phyloP scores from a whole-genome alignment of 2,797 vertebrate species.

The Neosalanx taihuensis region DNA sequence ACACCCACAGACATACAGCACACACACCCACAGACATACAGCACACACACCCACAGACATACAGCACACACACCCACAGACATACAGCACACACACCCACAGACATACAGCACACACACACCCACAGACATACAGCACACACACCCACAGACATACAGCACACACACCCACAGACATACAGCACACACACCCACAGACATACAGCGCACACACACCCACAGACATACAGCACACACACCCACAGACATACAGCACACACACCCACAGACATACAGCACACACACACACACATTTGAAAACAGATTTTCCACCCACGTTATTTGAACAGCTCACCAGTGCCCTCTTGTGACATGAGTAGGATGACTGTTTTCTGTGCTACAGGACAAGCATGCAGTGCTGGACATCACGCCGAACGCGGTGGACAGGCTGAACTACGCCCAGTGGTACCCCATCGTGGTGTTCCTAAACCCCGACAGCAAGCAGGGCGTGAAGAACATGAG shows the following conservation, averaged over 20 bases:
- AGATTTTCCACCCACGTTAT: constrained; percentile 1
- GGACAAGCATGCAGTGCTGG: constrained; percentile 96
- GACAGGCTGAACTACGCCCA: constrained; percentile 98
- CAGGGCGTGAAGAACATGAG: constrained; percentile 98
- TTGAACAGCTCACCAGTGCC: constrained; percentile 56
- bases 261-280: too few relatives aligned
- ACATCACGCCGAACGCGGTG: constrained; percentile 98
- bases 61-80: too few relatives aligned
- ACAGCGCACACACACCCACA: background rate
- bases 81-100: background rate
- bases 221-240: background rate
- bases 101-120: background rate
- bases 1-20: background rate
- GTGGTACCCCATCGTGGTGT: constrained; percentile 98
- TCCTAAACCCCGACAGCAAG: constrained; percentile 96
- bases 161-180: too few relatives aligned
- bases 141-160: background rate
- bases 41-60: too few relatives aligned
- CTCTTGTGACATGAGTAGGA: constrained; percentile 51
- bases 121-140: background rate
- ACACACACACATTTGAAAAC: background rate
- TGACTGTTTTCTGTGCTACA: constrained; percentile 42
- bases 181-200: background rate
- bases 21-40: background rate
- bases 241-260: too few relatives aligned